Evolutionary conservation across 2,113 vertebrate species (phyloP).

Genomic region (Bos taurus): DNA sequence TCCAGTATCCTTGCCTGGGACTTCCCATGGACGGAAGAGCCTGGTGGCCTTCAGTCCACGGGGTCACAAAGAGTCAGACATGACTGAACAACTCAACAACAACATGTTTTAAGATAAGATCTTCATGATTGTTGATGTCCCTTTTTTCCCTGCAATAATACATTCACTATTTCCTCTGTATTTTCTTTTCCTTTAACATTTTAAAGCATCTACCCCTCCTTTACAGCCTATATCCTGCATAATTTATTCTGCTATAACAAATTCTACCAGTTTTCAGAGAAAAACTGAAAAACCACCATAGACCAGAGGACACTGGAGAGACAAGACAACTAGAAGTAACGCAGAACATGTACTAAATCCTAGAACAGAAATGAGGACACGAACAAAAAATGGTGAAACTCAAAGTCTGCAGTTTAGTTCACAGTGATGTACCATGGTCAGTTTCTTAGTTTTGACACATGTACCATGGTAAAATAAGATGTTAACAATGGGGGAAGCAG

Average conservation of each 20-base stretch:
- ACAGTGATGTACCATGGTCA: rapidly evolving
- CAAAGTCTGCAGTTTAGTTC: background rate
- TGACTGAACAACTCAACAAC: rapidly evolving
- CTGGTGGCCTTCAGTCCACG: background rate
- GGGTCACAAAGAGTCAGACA: background rate
- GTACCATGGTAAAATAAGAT: too few relatives aligned
- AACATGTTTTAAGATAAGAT: background rate
- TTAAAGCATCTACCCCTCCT: background rate
- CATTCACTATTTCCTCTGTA: background rate
- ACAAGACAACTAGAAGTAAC: background rate
- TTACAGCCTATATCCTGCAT: background rate
- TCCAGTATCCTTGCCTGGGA: background rate
- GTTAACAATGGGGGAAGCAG: background rate
- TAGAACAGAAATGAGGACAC: background rate
- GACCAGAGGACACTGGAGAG: background rate
- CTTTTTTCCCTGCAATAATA: background rate
- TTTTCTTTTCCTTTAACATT: background rate
- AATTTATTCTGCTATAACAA: background rate
- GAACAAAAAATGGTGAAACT: background rate
- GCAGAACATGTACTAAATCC: background rate
- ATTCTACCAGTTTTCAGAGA: background rate
- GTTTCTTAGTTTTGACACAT: background rate
- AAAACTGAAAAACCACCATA: background rate
- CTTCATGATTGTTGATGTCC: background rate
- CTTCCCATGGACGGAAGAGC: background rate